Conservation (phyloP, 2,888 invertebrate genomes). For the Tenthredo scrophulariae region DNA sequence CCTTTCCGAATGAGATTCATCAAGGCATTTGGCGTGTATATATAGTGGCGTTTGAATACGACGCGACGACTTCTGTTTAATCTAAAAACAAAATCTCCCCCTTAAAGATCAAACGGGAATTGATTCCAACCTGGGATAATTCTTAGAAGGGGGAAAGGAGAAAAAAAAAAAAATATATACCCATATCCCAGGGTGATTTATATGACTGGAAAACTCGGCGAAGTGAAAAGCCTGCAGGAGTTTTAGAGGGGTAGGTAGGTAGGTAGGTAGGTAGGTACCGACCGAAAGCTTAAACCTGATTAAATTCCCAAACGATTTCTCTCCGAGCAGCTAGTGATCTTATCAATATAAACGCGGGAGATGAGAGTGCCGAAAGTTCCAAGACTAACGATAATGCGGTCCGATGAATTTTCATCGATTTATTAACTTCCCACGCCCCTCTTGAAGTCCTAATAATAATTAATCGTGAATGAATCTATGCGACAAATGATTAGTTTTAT, state of each 20-base stretch:
- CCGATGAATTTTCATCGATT: slow-evolving; percentile 12
- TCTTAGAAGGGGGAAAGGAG: neutral
- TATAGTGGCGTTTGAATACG: neutral
- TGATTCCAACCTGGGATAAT: slow-evolving; percentile 23
- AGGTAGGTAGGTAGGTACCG: neutral
- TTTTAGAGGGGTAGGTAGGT: neutral
- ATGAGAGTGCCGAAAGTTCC: slow-evolving; percentile 38
- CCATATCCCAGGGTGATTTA: slow-evolving; percentile 20
- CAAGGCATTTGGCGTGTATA: neutral
- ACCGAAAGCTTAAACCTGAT: slow-evolving; percentile 36
- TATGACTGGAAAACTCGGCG: slow-evolving; percentile 21
- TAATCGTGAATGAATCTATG: neutral
- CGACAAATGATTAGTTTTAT: neutral
- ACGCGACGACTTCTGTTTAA: slow-evolving; percentile 17
- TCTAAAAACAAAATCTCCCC: slow-evolving; percentile 23
- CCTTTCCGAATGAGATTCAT: neutral
- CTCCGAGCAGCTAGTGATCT: slow-evolving; percentile 16
- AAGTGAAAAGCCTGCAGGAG: slow-evolving; percentile 9
- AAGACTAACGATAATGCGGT: slow-evolving; percentile 6
- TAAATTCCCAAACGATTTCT: slow-evolving; percentile 33
- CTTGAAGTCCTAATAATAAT: neutral
- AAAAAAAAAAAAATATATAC: neutral
- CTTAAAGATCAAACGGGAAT: slow-evolving; percentile 25
- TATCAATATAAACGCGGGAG: slow-evolving; percentile 21
- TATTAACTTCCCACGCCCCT: neutral